Base-by-base conservation (phyloP, 2,113 vertebrate genomes). In the Anser brachyrhynchus region DNA sequence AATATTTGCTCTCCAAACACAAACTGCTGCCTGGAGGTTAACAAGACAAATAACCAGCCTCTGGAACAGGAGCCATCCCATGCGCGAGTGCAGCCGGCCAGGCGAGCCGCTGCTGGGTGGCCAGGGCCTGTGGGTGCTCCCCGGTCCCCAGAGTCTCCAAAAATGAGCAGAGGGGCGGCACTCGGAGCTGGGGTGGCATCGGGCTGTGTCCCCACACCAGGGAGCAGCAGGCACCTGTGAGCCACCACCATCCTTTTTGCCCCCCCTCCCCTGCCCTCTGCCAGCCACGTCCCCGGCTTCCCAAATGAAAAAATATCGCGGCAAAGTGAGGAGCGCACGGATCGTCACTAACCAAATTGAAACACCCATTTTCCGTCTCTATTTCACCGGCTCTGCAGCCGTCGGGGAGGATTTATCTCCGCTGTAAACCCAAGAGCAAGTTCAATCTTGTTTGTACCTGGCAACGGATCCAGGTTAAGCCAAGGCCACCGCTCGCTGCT, bases 1-100 rank as follows among this genome's bases (percentile, higher is more conserved):
- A 95, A 75, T 95, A 86, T 96, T 96, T 77, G n/a, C 33, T 93
- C 75, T 92, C 12, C 49, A 92, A 95, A 95, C 94, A 95, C 28
- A 75, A 13, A 74, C 80, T 2, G 83, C 86, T 90, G 92, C 73
- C 77, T 33, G 92, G 73, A 73, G 85, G 64, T 90, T 88, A 88
- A 55, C 71, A 31, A 61, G 95, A 33, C 87, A 18, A 76, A 62
- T 2, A 10, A 2, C 23, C 59, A 2, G 35, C 58, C 85, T 49
- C 77, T 15, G 93, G 49, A 4, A 21, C 7, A 1, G 81, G 25
- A 19, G 73, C 80, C 41, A 33, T 13, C 20, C 3, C 43, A 6
- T 0, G 35, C 4, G 75, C 8, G 41, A 75, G 52, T 2, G 71
- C 0, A 44, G 75, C 57, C 2, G 3, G 33, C 1, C 5, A 2